Base-by-base conservation (phyloP, 2,113 vertebrate species). In the Limnothrissa miodon region DNA sequence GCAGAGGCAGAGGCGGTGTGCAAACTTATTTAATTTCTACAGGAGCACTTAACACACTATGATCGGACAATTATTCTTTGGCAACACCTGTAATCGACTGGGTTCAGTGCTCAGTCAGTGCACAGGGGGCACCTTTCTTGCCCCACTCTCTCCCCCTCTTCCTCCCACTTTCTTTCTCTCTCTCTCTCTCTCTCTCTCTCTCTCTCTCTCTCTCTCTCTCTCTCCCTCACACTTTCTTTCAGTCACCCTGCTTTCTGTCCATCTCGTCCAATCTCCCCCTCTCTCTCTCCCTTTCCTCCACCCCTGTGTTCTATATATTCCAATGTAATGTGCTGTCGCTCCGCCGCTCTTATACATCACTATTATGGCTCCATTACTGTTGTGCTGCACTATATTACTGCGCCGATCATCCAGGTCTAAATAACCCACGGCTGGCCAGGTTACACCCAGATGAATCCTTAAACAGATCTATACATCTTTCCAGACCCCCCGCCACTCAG, bases 351-450 rank as follows among this genome's bases (percentile, higher is more conserved):
- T 88, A 88, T 90, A 89, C 85, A 91, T 91, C 88, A 90, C 81
- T 83, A 83, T 90, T 88, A 91, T 86, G 82, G 83, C 86, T 87
- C 89, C 85, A 88, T 90, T 90, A 88, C 78, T 79, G 88, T 85
- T 42, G 81, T 80, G 39, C 80, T 83, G 84, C 80, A 81, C 79
- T 80, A 83, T 86, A 84, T 84, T 84, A 86, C 78, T 46, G 45
- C 80, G 23, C 79, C 51, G 21, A 83, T 87, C 81, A 79, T 83
- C 83, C 44, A 51, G 81, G 39, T 78, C 81, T n/a, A 78, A 80
- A 81, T 78, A 66, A 70, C 81, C 82, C 78, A 19, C 87, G 59
- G 81, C 70, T 42, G 81, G 83, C 79, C 85, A 79, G n/a, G 82
- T 80, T 86, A 82, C 86, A 11, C 48, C 82, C 1, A 33, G 44